Evolutionary conservation across 2,113 vertebrate species (phyloP).

Genomic region (Mus musculus): DNA sequence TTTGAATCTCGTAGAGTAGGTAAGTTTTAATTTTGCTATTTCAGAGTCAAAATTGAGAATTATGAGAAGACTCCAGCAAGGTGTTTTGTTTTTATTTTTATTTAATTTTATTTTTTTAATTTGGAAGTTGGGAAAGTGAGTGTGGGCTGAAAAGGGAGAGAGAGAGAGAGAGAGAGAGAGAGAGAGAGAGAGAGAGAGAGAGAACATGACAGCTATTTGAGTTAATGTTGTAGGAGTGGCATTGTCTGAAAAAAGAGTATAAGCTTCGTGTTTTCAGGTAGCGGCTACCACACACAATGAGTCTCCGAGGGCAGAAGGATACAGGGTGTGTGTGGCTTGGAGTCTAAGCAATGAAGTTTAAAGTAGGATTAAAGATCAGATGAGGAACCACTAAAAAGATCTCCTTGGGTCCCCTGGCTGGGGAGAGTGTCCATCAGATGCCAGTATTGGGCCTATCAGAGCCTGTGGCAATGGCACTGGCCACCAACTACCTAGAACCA

Average conservation of each 20-base stretch:
- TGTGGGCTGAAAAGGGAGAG: not conserved
- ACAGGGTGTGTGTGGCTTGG: not conserved
- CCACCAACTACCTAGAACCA: too few species aligned
- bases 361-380: not conserved
- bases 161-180: too few species aligned
- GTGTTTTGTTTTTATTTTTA: not conserved
- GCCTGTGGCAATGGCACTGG: not conserved
- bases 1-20: not conserved
- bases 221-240: not conserved
- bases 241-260: not conserved
- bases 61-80: not conserved
- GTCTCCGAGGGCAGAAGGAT: not conserved
- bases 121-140: not conserved
- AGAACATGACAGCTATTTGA: not conserved
- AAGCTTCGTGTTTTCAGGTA: not conserved
- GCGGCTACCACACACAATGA: not conserved
- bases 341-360: not conserved
- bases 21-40: not conserved
- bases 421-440: not conserved
- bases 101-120: not conserved
- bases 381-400: not conserved
- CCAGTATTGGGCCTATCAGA: not conserved
- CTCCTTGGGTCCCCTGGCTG: not conserved
- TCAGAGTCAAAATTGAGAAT: slow-evolving; percentile 29
- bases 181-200: too few species aligned